A percentile compares a stretch with the other conserved stretches of the same genome.
Conservation (phyloP, 1,140 invertebrate genomes). For the Aphelenchoides besseyi region DNA sequence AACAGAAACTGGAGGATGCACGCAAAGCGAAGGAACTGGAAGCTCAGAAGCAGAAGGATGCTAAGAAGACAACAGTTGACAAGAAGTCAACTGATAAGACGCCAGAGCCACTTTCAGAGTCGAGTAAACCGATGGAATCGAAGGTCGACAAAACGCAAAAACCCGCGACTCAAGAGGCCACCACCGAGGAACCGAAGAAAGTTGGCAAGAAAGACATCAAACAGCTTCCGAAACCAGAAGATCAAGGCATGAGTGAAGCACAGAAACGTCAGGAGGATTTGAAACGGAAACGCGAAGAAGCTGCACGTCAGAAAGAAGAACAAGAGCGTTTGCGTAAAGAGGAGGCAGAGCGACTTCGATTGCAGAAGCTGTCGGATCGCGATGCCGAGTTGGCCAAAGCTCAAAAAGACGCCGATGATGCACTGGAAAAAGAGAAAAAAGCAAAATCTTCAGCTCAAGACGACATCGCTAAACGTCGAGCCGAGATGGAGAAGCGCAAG, state of each 20-base stretch:
- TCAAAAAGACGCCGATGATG: background rate
- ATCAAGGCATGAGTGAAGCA: background rate
- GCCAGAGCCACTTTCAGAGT: background rate
- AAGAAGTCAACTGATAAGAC: background rate
- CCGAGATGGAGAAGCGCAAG: background rate
- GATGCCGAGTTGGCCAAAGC: background rate
- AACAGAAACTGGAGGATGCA: conserved; percentile 23
- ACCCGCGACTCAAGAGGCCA: background rate
- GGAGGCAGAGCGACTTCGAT: background rate
- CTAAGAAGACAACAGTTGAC: background rate
- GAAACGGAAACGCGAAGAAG: background rate
- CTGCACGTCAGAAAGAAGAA: background rate
- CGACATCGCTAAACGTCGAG: background rate
- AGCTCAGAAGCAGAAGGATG: conserved; percentile 9
- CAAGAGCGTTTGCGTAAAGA: background rate
- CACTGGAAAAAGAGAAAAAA: background rate
- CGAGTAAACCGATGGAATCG: background rate
- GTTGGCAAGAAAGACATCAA: background rate
- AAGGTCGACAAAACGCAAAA: background rate
- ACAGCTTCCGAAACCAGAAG: background rate
- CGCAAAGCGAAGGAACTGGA: conserved; percentile 17
- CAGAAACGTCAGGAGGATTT: conserved; percentile 1
- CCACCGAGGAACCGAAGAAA: background rate
- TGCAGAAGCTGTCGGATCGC: background rate
- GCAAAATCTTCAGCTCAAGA: background rate